Percentiles rank a stretch among this genome's conserved stretches.
Conservation (phyloP, 2,113 vertebrate genomes). For the Apus apus region DNA sequence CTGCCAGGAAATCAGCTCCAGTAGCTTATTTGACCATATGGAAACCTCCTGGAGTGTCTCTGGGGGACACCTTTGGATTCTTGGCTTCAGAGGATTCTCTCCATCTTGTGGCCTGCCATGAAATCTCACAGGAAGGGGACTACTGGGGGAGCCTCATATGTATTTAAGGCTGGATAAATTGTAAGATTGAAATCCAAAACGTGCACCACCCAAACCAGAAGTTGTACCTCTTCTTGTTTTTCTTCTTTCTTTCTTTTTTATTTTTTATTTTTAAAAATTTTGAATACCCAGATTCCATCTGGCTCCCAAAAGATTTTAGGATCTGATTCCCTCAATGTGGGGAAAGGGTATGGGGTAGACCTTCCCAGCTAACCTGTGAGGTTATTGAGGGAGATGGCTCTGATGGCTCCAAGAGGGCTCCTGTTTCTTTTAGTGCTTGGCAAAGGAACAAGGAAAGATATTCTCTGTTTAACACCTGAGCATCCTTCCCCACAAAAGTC, state of each 20-base stretch:
- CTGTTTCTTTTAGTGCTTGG: not conserved
- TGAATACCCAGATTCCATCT: not conserved
- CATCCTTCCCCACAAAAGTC: not conserved
- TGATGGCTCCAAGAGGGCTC: not conserved
- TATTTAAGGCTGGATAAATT: not conserved
- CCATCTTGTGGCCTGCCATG: not conserved
- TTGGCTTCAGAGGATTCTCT: not conserved
- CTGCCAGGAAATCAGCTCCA: constrained; percentile 31
- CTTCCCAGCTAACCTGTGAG: not conserved
- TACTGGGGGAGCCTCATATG: accelerated
- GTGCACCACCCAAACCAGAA: not conserved
- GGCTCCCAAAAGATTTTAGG: not conserved
- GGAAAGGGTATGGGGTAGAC: not conserved
- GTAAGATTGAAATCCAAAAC: not conserved
- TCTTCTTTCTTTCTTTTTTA: too few relatives aligned
- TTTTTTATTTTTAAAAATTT: too few relatives aligned
- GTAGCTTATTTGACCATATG: not conserved
- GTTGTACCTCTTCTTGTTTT: not conserved
- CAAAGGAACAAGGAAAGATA: constrained; percentile 8
- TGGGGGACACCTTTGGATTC: not conserved
- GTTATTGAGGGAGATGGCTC: not conserved
- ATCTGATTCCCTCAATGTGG: not conserved
- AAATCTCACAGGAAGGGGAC: not conserved
- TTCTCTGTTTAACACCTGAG: constrained; percentile 40
- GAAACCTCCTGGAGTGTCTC: constrained; percentile 18